phyloP scores from a whole-genome alignment of 1,140 invertebrate genomes.

The Alviniconcha marisindica region DNA sequence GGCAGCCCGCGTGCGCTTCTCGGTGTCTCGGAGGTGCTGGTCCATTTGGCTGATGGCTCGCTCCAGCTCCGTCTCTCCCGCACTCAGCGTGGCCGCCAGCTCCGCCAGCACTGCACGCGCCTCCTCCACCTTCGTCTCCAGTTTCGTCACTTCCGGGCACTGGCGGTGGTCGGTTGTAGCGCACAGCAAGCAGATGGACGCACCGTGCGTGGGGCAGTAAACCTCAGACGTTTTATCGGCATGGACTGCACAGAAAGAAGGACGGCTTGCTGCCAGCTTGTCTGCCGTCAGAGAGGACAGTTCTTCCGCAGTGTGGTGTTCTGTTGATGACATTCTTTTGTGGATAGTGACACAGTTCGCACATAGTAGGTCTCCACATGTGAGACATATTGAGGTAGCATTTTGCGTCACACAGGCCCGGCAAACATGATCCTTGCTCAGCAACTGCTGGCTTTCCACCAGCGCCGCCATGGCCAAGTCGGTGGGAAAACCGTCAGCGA shows the following conservation, averaged over 20 bases:
- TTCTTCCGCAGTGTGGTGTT: neutral
- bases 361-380: neutral
- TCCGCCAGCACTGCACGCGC: neutral
- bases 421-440: slow-evolving; percentile 1
- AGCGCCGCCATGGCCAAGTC: neutral
- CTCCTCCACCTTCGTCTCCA: slow-evolving; percentile 8
- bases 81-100: neutral
- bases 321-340: neutral
- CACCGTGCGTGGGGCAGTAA: too few species aligned
- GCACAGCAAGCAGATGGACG: neutral
- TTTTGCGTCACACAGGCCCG: neutral
- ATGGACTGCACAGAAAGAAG: neutral
- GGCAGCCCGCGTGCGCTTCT: neutral
- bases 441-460: neutral
- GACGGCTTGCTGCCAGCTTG: neutral
- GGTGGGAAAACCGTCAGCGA: neutral
- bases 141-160: neutral
- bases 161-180: neutral
- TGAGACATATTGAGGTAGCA: neutral
- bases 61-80: neutral
- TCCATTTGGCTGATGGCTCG: neutral
- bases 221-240: neutral
- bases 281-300: neutral
- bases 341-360: neutral
- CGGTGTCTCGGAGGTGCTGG: neutral